Evolutionary conservation across 2,797 vertebrate genomes (phyloP).

Genomic region (Lithobates sylvaticus): DNA sequence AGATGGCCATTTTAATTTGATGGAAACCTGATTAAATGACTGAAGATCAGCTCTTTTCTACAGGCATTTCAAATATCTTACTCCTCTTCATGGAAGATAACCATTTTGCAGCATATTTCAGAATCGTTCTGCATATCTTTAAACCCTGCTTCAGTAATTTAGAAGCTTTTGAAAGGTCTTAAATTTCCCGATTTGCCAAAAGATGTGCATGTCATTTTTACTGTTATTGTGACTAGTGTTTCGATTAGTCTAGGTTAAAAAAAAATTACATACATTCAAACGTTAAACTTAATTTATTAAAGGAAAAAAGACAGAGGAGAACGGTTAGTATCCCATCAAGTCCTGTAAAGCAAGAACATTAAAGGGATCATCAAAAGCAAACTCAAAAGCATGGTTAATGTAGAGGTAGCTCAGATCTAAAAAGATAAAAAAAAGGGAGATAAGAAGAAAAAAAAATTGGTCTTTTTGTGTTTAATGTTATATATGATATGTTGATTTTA

Average conservation of each 20-base stretch:
- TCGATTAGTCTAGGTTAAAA: neutral
- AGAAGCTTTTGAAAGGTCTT: slow-evolving; percentile 2
- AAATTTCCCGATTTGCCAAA: slow-evolving; percentile 20
- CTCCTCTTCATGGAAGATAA: slow-evolving; percentile 1
- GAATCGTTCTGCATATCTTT: slow-evolving; percentile 32
- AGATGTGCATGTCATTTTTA: slow-evolving; percentile 26
- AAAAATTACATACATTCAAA: slow-evolving; percentile 4
- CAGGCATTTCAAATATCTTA: neutral
- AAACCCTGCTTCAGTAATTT: slow-evolving; percentile 20
- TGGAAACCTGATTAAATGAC: neutral
- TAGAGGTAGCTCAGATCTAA: neutral
- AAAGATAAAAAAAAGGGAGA: too few species aligned
- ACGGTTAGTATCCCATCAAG: neutral
- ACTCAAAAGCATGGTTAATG: slow-evolving; percentile 17
- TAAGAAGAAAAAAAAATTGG: too few species aligned
- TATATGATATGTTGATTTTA: too few species aligned
- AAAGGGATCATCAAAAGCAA: slow-evolving; percentile 42
- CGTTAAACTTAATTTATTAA: slow-evolving; percentile 22
- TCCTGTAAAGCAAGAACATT: slow-evolving; percentile 20
- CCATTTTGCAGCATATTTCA: slow-evolving; percentile 10
- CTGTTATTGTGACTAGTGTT: slow-evolving; percentile 36
- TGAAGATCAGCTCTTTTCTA: neutral
- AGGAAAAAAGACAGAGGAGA: slow-evolving; percentile 2
- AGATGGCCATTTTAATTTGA: neutral
- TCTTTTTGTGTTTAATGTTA: too few species aligned